Conservation (phyloP, 1,140 invertebrate genomes). For the Hyphantria cunea region DNA sequence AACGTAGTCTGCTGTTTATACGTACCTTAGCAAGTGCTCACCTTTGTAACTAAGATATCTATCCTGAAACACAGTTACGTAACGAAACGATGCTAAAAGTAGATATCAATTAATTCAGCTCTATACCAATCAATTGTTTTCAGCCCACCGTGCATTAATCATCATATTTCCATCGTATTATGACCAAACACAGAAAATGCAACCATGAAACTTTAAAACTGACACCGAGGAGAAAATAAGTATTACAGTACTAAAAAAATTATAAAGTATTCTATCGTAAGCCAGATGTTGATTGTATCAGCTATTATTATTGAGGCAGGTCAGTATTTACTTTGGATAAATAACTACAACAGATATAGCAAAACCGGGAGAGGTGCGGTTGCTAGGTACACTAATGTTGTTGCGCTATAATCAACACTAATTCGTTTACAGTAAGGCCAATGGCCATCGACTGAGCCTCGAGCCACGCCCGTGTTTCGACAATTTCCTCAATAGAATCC, state of each 20-base stretch:
- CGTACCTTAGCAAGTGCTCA: constrained; percentile 12
- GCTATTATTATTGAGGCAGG: constrained; percentile 14
- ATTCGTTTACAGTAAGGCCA: constrained; percentile 52
- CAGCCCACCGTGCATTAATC: constrained; percentile 7
- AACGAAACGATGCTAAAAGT: constrained; percentile 18
- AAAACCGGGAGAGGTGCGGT: constrained; percentile 26
- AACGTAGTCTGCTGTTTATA: not conserved
- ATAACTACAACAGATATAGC: constrained; percentile 6
- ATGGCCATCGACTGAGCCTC: constrained; percentile 41
- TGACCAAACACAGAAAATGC: not conserved
- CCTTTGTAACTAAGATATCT: constrained; percentile 5
- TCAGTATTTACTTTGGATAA: constrained; percentile 14
- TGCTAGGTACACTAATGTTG: constrained; percentile 17
- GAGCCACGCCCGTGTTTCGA: constrained; percentile 53
- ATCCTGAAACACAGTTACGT: not conserved
- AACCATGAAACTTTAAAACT: too few species aligned
- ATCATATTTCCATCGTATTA: constrained; percentile 1
- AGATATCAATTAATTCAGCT: constrained; percentile 11
- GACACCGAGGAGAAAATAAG: too few species aligned
- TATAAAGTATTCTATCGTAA: not conserved
- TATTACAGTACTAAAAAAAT: too few species aligned
- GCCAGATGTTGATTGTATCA: not conserved
- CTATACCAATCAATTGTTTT: constrained; percentile 15
- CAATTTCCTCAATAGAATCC: constrained; percentile 24
- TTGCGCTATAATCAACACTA: constrained; percentile 49